Evolutionary conservation across 2,888 invertebrate species (phyloP).

Genomic region (Amblyjoppa proteus): DNA sequence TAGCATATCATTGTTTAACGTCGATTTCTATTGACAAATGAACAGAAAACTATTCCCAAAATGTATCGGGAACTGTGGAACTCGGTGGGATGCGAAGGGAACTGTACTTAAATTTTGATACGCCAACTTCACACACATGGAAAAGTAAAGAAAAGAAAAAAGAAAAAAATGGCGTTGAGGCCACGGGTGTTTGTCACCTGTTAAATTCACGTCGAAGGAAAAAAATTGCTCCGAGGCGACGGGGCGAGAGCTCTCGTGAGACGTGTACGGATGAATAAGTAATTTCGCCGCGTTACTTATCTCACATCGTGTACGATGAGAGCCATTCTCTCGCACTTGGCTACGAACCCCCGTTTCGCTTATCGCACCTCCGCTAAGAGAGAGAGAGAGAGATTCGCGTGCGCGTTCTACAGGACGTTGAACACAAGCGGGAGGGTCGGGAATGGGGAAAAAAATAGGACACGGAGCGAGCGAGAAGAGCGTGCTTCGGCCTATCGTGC

Average conservation of each 20-base stretch:
- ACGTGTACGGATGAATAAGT: conserved; percentile 52
- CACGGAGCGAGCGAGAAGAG: conserved; percentile 26
- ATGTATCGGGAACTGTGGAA: too few species aligned
- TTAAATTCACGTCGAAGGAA: background rate
- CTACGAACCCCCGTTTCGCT: conserved; percentile 37
- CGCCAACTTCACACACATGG: too few species aligned
- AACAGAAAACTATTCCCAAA: too few species aligned
- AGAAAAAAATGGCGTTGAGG: background rate
- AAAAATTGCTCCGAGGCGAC: conserved; percentile 1
- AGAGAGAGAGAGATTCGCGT: conserved; percentile 45
- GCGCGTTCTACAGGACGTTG: conserved; percentile 24
- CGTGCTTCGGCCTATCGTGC: background rate
- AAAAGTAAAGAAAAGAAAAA: too few species aligned
- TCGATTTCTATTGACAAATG: too few species aligned
- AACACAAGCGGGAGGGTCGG: conserved; percentile 11
- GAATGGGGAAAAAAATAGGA: conserved; percentile 34
- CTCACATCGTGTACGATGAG: conserved; percentile 10
- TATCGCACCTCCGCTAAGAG: conserved; percentile 22
- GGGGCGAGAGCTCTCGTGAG: conserved; percentile 7
- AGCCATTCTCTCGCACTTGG: conserved; percentile 20
- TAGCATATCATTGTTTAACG: too few species aligned
- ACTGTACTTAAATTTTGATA: too few species aligned
- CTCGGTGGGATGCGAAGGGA: too few species aligned
- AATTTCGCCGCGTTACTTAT: conserved; percentile 57
- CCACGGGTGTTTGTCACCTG: background rate